These are phyloP conservation scores for Polylopha cassiicola DNA, from an alignment of 2,888 invertebrate species.

Conservation along the genomic window DNA sequence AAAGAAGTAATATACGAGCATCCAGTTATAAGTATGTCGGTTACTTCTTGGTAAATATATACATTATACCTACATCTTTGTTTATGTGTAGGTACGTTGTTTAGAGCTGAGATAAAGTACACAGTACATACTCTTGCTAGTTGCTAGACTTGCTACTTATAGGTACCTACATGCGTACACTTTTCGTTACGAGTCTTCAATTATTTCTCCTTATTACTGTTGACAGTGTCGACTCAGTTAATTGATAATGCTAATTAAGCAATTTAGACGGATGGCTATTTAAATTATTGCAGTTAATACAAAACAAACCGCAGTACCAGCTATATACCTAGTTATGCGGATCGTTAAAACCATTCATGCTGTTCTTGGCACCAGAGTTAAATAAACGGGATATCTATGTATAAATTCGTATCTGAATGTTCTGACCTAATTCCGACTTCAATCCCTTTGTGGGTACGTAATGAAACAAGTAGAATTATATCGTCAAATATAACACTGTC, in stretches of 20 bases:
- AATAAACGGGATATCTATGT: constrained; percentile 14
- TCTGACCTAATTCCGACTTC: not conserved
- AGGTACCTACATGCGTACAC: no score
- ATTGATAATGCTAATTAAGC: constrained; percentile 15
- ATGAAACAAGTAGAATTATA: no score
- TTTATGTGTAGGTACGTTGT: no score
- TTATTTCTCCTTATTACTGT: constrained; percentile 9
- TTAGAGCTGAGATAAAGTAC: no score
- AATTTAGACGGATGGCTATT: constrained; percentile 8
- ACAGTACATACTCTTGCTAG: no score
- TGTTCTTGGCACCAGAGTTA: constrained; percentile 18
- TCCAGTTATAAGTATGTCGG: no score
- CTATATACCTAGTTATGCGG: constrained; percentile 5
- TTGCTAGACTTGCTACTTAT: no score
- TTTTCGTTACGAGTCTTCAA: constrained; percentile 8
- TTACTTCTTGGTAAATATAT: no score
- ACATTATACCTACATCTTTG: no score
- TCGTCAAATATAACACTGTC: no score
- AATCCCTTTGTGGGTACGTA: no score
- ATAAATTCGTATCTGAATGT: constrained; percentile 6
- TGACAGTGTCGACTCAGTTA: constrained; percentile 6
- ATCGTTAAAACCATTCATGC: constrained; percentile 16
- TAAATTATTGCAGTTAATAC: constrained; percentile 16
- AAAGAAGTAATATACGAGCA: no score
- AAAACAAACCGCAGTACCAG: not conserved